Conservation (phyloP, 2,113 vertebrate genomes). For the Scomber colias region DNA sequence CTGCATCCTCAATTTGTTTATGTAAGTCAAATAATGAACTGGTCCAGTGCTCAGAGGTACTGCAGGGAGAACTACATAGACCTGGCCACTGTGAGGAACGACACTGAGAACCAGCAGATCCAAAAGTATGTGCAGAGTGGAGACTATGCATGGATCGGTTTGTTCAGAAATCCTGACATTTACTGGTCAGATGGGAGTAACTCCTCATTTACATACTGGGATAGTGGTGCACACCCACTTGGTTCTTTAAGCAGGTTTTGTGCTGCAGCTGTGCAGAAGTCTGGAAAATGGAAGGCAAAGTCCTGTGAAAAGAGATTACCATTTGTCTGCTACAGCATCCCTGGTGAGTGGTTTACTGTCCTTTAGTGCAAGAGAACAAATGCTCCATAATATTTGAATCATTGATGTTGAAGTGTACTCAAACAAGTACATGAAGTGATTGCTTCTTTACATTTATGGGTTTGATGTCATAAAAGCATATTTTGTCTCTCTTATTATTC, state of each 20-base stretch:
- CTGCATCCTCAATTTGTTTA: not conserved
- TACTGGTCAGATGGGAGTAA: conserved; percentile 25
- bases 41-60: not conserved
- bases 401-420: too few species aligned
- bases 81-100: conserved; percentile 13
- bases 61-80: not conserved
- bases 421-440: too few species aligned
- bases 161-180: not conserved
- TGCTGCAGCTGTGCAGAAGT: too few species aligned
- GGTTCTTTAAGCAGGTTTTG: too few species aligned
- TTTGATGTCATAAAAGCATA: too few species aligned
- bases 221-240: too few species aligned
- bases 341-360: not conserved
- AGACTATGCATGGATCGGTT: not conserved
- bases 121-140: rapidly evolving
- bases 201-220: too few species aligned
- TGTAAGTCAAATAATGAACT: rapidly evolving
- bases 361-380: too few species aligned
- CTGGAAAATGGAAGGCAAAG: not conserved
- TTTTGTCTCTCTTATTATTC: too few species aligned
- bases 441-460: too few species aligned
- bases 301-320: not conserved
- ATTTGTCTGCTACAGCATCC: conserved; percentile 21
- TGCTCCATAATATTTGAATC: too few species aligned
- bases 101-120: not conserved